Conservation (phyloP, 2,888 invertebrate species). For the Apoda limacodes region DNA sequence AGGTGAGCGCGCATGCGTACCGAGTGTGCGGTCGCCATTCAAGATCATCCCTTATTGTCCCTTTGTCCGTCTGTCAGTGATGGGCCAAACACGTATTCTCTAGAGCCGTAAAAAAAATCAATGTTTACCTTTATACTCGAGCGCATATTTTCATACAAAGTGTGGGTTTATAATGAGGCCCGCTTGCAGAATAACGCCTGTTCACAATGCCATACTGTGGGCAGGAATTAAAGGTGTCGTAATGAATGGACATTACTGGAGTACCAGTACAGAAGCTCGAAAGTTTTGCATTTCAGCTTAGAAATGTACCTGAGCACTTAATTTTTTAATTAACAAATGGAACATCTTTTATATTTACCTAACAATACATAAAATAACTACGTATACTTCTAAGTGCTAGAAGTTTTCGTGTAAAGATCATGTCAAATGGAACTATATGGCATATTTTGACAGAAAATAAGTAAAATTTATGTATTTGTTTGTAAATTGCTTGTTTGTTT, state of each 20-base stretch:
- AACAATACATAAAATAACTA: too few relatives aligned
- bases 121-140: conserved; percentile 68
- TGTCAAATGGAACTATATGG: too few relatives aligned
- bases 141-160: conserved; percentile 66
- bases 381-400: too few relatives aligned
- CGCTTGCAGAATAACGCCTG: conserved; percentile 68
- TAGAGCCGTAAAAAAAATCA: conserved; percentile 53
- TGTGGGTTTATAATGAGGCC: conserved; percentile 57
- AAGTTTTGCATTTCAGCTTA: too few relatives aligned
- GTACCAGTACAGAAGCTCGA: too few relatives aligned
- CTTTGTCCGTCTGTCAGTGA: conserved; percentile 55
- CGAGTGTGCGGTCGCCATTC: conserved; percentile 66
- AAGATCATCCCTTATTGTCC: conserved; percentile 52
- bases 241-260: conserved; percentile 41
- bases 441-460: too few relatives aligned
- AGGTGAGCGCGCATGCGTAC: conserved; percentile 34
- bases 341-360: too few relatives aligned
- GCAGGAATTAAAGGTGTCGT: conserved; percentile 52
- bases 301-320: too few relatives aligned
- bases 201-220: conserved; percentile 52
- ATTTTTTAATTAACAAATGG: too few relatives aligned
- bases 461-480: too few relatives aligned
- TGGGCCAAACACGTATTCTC: conserved; percentile 64
- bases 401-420: too few relatives aligned
- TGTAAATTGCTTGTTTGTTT: too few relatives aligned